Evolutionary conservation across 2,888 invertebrate genomes (phyloP).

Genomic region (Eristalis arbustorum): DNA sequence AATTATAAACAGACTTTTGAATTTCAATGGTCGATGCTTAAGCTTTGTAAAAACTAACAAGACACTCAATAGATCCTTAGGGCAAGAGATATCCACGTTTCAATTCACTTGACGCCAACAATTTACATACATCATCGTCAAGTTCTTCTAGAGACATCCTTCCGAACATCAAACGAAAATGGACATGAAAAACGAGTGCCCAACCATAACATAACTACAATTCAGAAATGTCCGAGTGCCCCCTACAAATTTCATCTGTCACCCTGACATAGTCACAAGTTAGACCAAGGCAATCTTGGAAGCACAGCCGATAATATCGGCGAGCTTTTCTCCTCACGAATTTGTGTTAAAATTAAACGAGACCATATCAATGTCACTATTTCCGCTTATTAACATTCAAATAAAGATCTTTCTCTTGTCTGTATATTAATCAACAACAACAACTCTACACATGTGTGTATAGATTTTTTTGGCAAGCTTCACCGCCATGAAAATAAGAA

Average conservation of each 20-base stretch:
- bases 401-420: conserved; percentile 25
- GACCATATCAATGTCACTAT: conserved; percentile 51
- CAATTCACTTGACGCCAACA: too few relatives aligned
- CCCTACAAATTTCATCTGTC: not conserved
- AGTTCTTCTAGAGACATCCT: too few relatives aligned
- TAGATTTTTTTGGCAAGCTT: conserved; percentile 27
- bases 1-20: too few relatives aligned
- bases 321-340: conserved; percentile 4
- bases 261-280: not conserved
- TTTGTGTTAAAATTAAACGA: conserved; percentile 26
- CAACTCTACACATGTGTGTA: conserved; percentile 11
- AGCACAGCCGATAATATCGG: not conserved
- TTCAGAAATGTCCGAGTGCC: not conserved
- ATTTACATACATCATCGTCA: too few relatives aligned
- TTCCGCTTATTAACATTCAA: conserved; percentile 58
- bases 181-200: too few relatives aligned
- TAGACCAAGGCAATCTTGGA: not conserved
- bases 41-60: too few relatives aligned
- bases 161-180: too few relatives aligned
- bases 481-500: not conserved
- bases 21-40: too few relatives aligned
- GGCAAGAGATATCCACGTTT: too few relatives aligned
- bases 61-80: too few relatives aligned
- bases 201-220: not conserved
- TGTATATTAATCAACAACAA: conserved; percentile 39